These are phyloP conservation scores for Indicator maculatus DNA, from an alignment of 2,113 vertebrate species.

Conservation along the genomic window DNA sequence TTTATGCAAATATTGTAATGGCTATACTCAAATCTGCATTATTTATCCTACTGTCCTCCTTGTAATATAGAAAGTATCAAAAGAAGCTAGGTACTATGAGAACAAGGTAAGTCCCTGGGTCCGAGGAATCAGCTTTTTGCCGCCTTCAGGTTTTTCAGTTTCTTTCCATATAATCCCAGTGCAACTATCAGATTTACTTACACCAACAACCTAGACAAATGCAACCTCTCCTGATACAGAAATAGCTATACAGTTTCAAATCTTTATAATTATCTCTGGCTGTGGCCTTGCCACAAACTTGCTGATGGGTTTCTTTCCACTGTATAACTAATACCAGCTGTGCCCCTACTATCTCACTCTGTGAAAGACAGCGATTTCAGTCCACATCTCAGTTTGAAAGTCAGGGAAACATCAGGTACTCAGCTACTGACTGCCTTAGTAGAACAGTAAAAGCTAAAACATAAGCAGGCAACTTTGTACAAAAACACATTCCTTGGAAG, in stretches of 20 bases:
- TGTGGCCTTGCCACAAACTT: background rate
- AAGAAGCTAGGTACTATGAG: background rate
- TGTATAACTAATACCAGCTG: background rate
- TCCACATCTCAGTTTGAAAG: background rate
- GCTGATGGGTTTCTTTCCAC: background rate
- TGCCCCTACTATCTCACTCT: background rate
- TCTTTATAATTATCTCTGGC: background rate
- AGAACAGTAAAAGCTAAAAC: background rate
- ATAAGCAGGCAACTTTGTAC: background rate
- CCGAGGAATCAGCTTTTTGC: background rate
- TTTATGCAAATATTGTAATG: background rate
- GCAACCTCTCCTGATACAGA: background rate
- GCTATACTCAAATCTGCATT: background rate
- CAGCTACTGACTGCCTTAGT: background rate
- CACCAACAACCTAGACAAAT: background rate
- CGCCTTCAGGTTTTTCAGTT: background rate
- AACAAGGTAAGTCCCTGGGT: background rate
- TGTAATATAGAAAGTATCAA: background rate
- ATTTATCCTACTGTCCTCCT: background rate
- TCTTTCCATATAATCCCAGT: background rate
- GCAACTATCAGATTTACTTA: background rate
- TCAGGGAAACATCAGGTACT: background rate
- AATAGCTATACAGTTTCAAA: background rate
- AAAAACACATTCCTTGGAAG: background rate
- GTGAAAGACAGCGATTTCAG: background rate